These are phyloP conservation scores for Dryomyza anilis DNA, from an alignment of 2,888 invertebrate genomes.

Conservation along the genomic window DNA sequence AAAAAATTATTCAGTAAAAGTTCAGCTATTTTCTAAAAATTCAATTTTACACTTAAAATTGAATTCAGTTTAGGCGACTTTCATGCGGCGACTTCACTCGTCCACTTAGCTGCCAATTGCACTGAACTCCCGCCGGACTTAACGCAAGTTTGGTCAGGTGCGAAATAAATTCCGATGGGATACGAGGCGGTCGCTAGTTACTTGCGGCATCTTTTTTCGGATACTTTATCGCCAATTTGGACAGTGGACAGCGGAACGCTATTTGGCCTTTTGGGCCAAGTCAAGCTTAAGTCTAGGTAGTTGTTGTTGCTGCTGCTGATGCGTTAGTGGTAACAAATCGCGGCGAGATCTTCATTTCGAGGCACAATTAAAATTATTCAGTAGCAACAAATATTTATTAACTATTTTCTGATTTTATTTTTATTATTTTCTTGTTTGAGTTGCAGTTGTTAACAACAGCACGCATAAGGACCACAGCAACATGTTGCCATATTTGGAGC, in stretches of 20 bases:
- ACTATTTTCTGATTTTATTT: not conserved
- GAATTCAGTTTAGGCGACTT: no score
- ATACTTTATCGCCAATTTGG: not conserved
- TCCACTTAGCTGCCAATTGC: constrained; percentile 1
- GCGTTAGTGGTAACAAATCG: constrained; percentile 23
- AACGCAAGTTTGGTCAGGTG: constrained; percentile 32
- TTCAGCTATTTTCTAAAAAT: no score
- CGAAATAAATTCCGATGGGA: constrained; percentile 39
- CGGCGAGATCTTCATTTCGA: constrained; percentile 36
- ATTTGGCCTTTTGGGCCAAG: constrained; percentile 10
- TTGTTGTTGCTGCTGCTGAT: not conserved
- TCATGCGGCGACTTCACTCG: constrained; percentile 16
- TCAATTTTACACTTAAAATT: no score
- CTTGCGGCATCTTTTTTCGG: constrained; percentile 9
- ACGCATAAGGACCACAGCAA: not conserved
- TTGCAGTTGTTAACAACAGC: not conserved
- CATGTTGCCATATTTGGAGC: constrained; percentile 1
- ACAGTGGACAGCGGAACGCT: constrained; percentile 11
- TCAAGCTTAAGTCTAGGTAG: not conserved
- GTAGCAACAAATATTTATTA: not conserved
- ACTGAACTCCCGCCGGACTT: not conserved
- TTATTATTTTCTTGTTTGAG: not conserved
- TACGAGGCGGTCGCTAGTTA: not conserved
- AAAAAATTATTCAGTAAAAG: no score
- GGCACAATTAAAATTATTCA: constrained; percentile 37